Conservation (phyloP, 2,888 invertebrate species). For the Molanna angustata region DNA sequence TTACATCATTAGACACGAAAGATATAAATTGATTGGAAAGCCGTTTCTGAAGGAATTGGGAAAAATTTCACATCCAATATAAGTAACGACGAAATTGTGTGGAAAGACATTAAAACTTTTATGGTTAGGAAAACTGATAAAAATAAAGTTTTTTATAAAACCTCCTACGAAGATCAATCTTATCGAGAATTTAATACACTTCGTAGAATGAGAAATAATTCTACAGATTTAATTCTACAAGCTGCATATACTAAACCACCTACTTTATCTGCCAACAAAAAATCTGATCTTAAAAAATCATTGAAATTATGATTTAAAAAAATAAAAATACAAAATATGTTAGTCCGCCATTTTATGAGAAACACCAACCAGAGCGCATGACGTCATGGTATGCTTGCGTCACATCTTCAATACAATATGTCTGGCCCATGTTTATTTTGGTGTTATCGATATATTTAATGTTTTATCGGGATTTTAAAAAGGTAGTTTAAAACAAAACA, state of each 20-base stretch:
- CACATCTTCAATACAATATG: too few relatives aligned
- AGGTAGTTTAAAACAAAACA: too few relatives aligned
- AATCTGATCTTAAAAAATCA: neutral
- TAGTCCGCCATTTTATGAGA: too few relatives aligned
- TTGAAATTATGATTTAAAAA: too few relatives aligned
- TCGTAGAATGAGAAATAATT: constrained; percentile 1
- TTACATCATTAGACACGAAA: neutral
- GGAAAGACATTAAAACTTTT: neutral
- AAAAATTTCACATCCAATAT: constrained; percentile 7
- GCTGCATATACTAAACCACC: constrained; percentile 1
- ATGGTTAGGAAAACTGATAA: neutral
- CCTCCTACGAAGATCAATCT: constrained; percentile 7
- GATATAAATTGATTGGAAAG: neutral
- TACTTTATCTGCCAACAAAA: constrained; percentile 8
- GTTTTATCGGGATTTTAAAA: too few relatives aligned
- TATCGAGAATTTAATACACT: constrained; percentile 3
- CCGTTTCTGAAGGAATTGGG: neutral
- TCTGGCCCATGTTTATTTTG: too few relatives aligned
- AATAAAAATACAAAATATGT: too few relatives aligned
- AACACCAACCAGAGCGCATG: too few relatives aligned
- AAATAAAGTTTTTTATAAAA: constrained; percentile 7
- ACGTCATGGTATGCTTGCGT: too few relatives aligned
- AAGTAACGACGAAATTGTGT: neutral
- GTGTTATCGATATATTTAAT: too few relatives aligned
- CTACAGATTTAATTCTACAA: constrained; percentile 4